Conservation (phyloP, 2,888 invertebrate genomes). For the Ophioninae sp. region DNA sequence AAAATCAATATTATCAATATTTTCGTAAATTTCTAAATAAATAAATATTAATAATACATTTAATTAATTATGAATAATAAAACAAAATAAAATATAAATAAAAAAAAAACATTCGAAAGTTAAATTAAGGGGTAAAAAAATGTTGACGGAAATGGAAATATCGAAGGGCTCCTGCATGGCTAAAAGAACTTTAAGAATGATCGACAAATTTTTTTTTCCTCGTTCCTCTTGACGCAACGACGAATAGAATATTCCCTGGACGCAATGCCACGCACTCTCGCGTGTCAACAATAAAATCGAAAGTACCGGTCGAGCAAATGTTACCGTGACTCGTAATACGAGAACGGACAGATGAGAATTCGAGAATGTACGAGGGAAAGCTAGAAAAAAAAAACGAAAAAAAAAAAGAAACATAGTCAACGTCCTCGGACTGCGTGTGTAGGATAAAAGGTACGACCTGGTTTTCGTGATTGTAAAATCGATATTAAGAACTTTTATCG, state of each 20-base stretch:
- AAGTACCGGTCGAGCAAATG: conserved; percentile 54
- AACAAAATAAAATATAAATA: background rate
- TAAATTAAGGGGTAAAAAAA: background rate
- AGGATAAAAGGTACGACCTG: conserved; percentile 70
- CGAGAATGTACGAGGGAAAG: conserved; percentile 33
- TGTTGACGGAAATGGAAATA: background rate
- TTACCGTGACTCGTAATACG: conserved; percentile 55
- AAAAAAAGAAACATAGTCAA: conserved; percentile 24
- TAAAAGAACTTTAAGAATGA: background rate
- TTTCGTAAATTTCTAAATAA: background rate
- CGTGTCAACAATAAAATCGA: conserved; percentile 49
- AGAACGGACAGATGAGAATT: conserved; percentile 41
- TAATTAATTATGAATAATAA: background rate
- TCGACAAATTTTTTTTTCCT: background rate
- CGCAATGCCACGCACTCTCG: conserved; percentile 9
- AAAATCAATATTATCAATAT: background rate
- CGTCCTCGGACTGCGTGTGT: conserved; percentile 12
- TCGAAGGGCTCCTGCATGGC: background rate
- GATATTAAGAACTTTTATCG: conserved; percentile 76
- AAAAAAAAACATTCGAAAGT: background rate
- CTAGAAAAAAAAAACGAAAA: conserved; percentile 16
- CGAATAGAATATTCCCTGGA: background rate
- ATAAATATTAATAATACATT: background rate
- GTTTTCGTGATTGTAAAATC: conserved; percentile 79
- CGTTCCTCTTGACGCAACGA: background rate